Base-by-base conservation (phyloP, 1,140 invertebrate species). In the Megathymus violae region DNA sequence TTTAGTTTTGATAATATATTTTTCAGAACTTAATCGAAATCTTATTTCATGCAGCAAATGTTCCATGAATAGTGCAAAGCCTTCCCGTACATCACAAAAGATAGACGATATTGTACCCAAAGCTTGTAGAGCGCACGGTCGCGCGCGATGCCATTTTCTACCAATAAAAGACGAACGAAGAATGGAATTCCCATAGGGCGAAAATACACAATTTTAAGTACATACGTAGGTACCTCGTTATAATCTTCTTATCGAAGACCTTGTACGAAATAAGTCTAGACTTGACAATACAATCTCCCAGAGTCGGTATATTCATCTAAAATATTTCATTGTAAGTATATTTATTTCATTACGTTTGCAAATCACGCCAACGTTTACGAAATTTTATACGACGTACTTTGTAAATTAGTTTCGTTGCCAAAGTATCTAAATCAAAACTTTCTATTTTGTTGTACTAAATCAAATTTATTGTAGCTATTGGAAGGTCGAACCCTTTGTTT, bases 21-120 rank as follows among this genome's bases (percentile, higher is more conserved):
- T 52, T 34, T 46, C 48, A 54, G 48, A 76, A 58, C 43, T 75
- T 80, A 86, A 86, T 84, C 78, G 79, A 84, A 82, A 82, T 80
- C 80, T 81, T 87, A 87, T 87, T 82, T 85, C 80, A 85, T 73
- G 62, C 22, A 58, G 64, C 63, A 73, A 87, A 84, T 84, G 84
- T 80, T 51, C 82, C 82, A 78, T 85, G 76, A 83, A 82, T 67
- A 68, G 66, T 71, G 68, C 65, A 74, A 74, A 79, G 71, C 78
- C 73, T 69, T 52, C 64, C 71, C 68, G 69, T 78, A 73, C 58
- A 71, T 82, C 74, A 83, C 76, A 71, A 76, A 69, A 59, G 68
- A 65, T 52, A 50, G 13, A 43, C n/a, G 38, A 51, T 25, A 38
- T 51, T 38, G 34, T 7, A 27, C n/a, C 15, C 15, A 4, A 17